Evolutionary conservation across 2,888 invertebrate species (phyloP), one percentile per base, ranked within the genome.

Genomic region (Phengaris alcon): DNA sequence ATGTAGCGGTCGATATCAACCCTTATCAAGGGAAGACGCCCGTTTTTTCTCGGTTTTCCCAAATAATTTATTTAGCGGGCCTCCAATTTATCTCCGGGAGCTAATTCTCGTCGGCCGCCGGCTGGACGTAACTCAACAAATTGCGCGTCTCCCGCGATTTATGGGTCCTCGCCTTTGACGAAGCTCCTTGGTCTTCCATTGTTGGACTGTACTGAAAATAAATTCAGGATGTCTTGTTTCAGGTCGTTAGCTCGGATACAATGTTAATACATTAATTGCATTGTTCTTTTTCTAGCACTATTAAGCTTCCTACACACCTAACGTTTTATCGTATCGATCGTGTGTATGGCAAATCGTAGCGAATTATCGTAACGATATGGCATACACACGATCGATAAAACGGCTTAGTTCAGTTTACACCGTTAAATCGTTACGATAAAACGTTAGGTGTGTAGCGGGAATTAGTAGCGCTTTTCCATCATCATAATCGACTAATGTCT

Each of bases 11-110:
- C 90, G 88, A 90, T 91, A 90, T 91, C 91, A 92, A 93, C 93
- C 93, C 93, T 93, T 93, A 93, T 93, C 93, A 93, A 92, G 89
- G 86, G 87, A 93, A 93, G 91, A 92, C 87, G 91, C 88, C 35
- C 88, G 90, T 92, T 93, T 93, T 93, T 93, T 91, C 92, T 91
- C 91, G 93, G 92, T 93, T 93, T 93, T 93, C 93, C 93, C 93
- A 92, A 93, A 93, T 93, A 93, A 93, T 93, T 93, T 93, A 93
- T 93, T 93, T 93, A 92, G 92, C 91, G 87, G 90, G 81, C 89
- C 85, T 88, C 92, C 93, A 91, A 93, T 93, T 93, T 93, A 93
- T 93, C 93, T 92, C 91, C 87, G 90, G 90, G 90, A 91, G 93
- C 93, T 93, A 93, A 93, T 93, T 93, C 90, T 90, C 90, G 92